Conservation (phyloP, 2,113 vertebrate species). For the Urocitellus parryii region DNA sequence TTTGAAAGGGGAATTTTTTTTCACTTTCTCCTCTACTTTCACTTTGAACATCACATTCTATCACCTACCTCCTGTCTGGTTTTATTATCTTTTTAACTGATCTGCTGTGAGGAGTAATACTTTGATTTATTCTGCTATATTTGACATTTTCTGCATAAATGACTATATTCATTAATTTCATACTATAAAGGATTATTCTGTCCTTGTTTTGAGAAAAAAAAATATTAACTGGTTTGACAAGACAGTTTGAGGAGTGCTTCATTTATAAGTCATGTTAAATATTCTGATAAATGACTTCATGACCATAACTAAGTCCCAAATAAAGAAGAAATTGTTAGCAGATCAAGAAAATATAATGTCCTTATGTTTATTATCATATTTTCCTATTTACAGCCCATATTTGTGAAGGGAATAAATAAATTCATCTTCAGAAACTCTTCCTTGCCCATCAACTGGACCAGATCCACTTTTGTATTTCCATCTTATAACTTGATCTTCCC, state of each 20-base stretch:
- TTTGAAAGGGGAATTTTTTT: not conserved
- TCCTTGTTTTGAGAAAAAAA: not conserved
- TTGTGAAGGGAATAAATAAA: not conserved
- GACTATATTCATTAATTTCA: slow-evolving; percentile 5
- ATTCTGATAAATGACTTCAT: slow-evolving; percentile 25
- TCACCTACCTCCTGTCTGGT: not conserved
- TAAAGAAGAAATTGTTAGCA: not conserved
- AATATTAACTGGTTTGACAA: slow-evolving; percentile 7
- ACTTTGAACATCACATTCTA: not conserved
- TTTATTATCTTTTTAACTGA: slow-evolving; percentile 3
- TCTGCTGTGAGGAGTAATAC: not conserved
- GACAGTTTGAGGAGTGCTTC: not conserved
- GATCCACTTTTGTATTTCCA: not conserved
- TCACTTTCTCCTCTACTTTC: not conserved
- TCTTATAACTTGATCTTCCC: not conserved
- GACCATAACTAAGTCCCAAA: not conserved
- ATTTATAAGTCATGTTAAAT: not conserved
- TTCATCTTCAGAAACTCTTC: not conserved
- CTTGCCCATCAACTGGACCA: not conserved
- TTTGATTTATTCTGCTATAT: not conserved
- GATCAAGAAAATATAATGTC: not conserved
- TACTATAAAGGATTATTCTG: not conserved
- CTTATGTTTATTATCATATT: not conserved
- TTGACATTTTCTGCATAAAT: not conserved
- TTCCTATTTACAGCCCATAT: not conserved